A percentile compares a stretch with the other conserved stretches of the same genome.
phyloP scores from a whole-genome alignment of 2,113 vertebrate species.

The Stercorarius parasiticus region DNA sequence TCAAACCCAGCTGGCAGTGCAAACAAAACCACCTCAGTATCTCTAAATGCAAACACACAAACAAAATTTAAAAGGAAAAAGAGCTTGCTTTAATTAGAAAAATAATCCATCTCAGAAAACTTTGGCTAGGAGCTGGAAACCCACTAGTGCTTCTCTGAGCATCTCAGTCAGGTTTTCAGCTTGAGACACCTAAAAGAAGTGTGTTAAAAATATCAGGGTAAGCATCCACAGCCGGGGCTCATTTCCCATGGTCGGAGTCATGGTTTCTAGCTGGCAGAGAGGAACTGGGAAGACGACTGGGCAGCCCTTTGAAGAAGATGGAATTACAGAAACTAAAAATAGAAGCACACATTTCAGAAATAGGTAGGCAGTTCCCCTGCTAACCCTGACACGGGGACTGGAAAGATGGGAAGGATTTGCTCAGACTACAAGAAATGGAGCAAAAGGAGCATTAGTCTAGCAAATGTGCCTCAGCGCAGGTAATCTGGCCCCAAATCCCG shows the following conservation, averaged over 20 bases:
- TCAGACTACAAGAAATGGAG: not conserved
- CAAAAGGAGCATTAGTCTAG: not conserved
- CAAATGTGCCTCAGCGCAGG: slow-evolving; percentile 19
- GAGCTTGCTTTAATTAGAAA: not conserved
- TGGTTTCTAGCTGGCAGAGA: not conserved
- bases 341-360: not conserved
- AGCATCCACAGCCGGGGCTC: not conserved
- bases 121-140: not conserved
- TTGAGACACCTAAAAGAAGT: not conserved
- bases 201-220: not conserved
- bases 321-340: slow-evolving; percentile 13
- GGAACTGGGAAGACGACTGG: not conserved
- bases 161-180: not conserved
- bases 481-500: slow-evolving; percentile 18
- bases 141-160: not conserved
- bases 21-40: not conserved
- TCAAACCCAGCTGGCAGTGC: not conserved
- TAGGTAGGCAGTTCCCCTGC: not conserved
- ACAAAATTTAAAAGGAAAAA: not conserved
- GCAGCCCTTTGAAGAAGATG: slow-evolving; percentile 23
- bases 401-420: slow-evolving; percentile 1
- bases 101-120: not conserved
- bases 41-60: not conserved
- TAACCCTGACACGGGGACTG: not conserved
- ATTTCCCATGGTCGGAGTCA: not conserved